phyloP scores from a whole-genome alignment of 1,140 invertebrate genomes.

The Parasteatoda tepidariorum region DNA sequence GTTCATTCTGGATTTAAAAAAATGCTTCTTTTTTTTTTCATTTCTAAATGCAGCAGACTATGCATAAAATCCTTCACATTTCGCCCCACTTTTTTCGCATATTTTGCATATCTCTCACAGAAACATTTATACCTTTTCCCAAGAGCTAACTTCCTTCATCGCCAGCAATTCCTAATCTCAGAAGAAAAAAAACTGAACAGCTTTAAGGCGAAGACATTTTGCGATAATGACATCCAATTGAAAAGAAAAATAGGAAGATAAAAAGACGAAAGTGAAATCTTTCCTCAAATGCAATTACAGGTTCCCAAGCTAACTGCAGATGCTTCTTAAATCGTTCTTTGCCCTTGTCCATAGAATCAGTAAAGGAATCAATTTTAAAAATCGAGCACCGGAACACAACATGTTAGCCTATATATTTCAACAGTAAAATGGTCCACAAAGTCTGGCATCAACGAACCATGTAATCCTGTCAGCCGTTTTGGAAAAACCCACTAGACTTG shows the following conservation, averaged over 20 bases:
- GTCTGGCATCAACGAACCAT: slow-evolving; percentile 31
- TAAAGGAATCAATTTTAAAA: slow-evolving; percentile 16
- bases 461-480: neutral
- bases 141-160: too few relatives aligned
- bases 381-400: slow-evolving; percentile 32
- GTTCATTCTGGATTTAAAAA: too few relatives aligned
- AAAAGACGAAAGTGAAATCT: slow-evolving; percentile 1
- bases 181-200: too few relatives aligned
- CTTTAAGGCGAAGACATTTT: too few relatives aligned
- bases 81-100: too few relatives aligned
- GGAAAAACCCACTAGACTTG: too few relatives aligned
- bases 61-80: too few relatives aligned
- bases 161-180: too few relatives aligned
- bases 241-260: neutral
- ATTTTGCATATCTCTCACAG: too few relatives aligned
- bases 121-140: too few relatives aligned
- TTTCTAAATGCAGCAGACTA: too few relatives aligned
- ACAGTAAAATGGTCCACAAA: slow-evolving; percentile 46
- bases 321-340: slow-evolving; percentile 33
- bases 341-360: slow-evolving; percentile 53
- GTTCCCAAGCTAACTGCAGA: neutral
- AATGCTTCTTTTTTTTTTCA: too few relatives aligned
- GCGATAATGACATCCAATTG: neutral
- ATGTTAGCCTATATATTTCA: slow-evolving; percentile 42
- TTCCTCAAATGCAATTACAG: slow-evolving; percentile 42